Evolutionary conservation across 2,113 vertebrate species (phyloP).

Genomic region (Hemiscyllium ocellatum): DNA sequence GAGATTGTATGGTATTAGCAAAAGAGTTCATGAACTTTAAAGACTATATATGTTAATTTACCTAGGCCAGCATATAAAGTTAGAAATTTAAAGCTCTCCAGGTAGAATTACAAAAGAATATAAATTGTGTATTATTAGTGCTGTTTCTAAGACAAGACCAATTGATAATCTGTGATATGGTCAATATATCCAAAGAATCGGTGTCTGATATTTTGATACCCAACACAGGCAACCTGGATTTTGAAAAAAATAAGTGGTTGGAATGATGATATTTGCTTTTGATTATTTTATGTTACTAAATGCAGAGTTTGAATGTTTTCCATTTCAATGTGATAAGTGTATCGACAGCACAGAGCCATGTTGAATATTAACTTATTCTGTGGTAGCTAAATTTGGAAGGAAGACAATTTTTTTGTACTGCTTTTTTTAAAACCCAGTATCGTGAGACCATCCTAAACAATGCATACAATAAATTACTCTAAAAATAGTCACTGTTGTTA

Average conservation of each 20-base stretch:
- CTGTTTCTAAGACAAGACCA: background rate
- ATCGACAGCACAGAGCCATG: background rate
- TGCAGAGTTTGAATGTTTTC: background rate
- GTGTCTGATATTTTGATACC: background rate
- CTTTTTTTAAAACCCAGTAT: background rate
- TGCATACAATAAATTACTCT: background rate
- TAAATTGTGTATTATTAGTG: background rate
- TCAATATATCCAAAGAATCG: background rate
- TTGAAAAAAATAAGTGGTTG: background rate
- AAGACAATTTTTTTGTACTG: background rate
- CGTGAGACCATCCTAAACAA: background rate
- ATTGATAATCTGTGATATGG: background rate
- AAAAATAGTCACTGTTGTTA: background rate
- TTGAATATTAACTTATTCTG: background rate
- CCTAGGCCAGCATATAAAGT: background rate
- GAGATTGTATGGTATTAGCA: background rate
- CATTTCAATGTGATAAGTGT: background rate
- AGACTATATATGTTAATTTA: background rate
- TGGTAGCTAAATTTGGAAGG: background rate
- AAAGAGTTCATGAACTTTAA: conserved; percentile 27
- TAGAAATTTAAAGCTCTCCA: background rate
- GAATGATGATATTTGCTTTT: background rate
- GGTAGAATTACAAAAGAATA: background rate
- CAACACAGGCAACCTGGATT: background rate
- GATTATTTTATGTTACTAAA: background rate